Conservation (phyloP, 2,797 vertebrate genomes). For the Onychomys leucogaster region DNA sequence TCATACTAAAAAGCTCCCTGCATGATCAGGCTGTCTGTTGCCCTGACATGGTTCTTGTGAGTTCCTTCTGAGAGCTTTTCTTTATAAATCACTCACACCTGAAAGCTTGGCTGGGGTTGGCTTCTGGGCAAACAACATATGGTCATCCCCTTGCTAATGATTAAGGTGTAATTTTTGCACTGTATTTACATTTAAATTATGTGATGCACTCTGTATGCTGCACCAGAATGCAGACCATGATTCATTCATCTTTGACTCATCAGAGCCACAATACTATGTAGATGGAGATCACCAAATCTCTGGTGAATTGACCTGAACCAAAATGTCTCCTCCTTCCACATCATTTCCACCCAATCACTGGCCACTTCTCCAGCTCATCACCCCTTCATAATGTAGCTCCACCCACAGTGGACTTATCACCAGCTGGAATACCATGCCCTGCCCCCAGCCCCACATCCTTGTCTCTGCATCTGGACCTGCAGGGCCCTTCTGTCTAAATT, state of each 20-base stretch:
- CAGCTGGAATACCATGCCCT: not conserved
- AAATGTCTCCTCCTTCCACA: not conserved
- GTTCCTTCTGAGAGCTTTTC: not conserved
- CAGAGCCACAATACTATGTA: not conserved
- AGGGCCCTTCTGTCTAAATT: not conserved
- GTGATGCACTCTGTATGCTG: not conserved
- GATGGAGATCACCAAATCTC: not conserved
- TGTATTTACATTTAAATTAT: not conserved
- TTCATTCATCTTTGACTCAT: conserved; percentile 2
- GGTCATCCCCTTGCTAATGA: not conserved
- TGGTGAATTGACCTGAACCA: not conserved
- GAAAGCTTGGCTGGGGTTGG: not conserved
- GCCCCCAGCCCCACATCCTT: not conserved
- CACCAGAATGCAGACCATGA: not conserved
- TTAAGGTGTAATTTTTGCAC: not conserved
- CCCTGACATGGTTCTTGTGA: not conserved
- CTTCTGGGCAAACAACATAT: not conserved
- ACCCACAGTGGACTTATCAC: not conserved
- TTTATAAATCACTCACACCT: conserved; percentile 5
- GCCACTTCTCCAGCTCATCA: not conserved
- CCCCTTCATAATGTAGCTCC: not conserved
- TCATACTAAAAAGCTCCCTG: not conserved
- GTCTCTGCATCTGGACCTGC: not conserved
- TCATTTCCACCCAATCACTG: not conserved
- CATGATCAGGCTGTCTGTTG: not conserved